phyloP scores from a whole-genome alignment of 1,140 invertebrate genomes.

The Drosophila bocqueti region DNA sequence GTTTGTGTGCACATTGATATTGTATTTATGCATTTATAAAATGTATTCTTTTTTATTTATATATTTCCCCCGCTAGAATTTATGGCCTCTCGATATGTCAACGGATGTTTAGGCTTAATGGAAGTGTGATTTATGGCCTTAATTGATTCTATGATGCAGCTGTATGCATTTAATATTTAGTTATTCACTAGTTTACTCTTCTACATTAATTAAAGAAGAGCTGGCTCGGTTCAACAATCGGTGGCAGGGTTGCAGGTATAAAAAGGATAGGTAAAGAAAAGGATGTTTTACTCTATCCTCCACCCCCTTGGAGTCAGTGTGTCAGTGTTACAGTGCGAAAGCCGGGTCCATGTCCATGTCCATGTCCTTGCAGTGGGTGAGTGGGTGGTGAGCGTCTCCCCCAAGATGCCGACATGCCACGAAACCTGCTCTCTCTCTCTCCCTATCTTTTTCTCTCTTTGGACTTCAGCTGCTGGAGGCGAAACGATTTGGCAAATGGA shows the following conservation, averaged over 20 bases:
- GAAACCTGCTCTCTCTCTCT: slow-evolving; percentile 19
- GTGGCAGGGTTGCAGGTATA: background rate
- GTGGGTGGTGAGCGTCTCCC: background rate
- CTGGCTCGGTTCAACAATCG: slow-evolving; percentile 1
- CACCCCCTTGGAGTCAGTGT: slow-evolving; percentile 28
- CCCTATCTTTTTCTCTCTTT: background rate
- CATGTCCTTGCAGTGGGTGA: slow-evolving; percentile 21
- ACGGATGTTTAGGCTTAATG: slow-evolving; percentile 1
- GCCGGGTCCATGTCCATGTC: slow-evolving; percentile 50
- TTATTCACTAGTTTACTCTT: background rate
- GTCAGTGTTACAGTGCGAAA: slow-evolving; percentile 59
- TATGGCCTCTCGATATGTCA: slow-evolving; percentile 6
- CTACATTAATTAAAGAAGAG: background rate
- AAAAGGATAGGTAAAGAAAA: background rate
- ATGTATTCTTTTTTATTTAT: background rate
- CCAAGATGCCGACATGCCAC: slow-evolving; percentile 45
- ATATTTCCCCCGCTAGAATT: background rate
- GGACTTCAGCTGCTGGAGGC: slow-evolving; percentile 18
- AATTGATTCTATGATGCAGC: background rate
- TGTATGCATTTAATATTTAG: background rate
- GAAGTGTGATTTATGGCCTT: slow-evolving; percentile 1
- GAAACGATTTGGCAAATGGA: slow-evolving; percentile 58
- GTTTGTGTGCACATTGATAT: background rate
- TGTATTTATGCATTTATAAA: background rate
- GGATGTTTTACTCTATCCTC: background rate